Base-by-base conservation (phyloP, 2,113 vertebrate genomes). In the Hippocampus abdominalis region DNA sequence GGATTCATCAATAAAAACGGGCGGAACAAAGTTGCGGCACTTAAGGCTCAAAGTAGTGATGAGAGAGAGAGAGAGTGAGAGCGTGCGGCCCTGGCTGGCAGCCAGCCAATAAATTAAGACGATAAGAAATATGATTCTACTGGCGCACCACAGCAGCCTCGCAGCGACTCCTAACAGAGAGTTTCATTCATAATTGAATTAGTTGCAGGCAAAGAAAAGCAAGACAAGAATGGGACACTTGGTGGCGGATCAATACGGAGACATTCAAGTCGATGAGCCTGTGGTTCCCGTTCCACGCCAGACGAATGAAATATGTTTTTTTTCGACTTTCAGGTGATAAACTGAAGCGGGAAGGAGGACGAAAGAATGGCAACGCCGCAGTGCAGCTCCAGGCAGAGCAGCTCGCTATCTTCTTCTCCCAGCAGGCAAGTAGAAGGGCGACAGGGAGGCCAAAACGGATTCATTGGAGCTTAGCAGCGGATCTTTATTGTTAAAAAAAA, bases 21-120 rank as follows among this genome's bases (percentile, higher is more conserved):
- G 72, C 73, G 81, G 90, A 92, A 93, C 93, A 91, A 94, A 94
- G 92, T 93, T 90, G 91, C 61, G 88, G 93, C 92, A 93, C 90
- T 94, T 93, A 92, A 89, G 64, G 77, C 82, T 84, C 80, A 82
- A 80, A 90, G 91, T 83, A 81, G 69, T 32, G 68, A 87, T 60
- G 81, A 81, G 75, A 42, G 42, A 27, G 40, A 25, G 54, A 51
- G 65, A n/a, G 32, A 36, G 5, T 3, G 3, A 29, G 29, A 2
- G 32, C 0, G 32, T 36, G 18, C 27, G 6, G 65, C 65, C 46
- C 74, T 56, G 85, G 79, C 82, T 89, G 90, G 91, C 92, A 83
- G 85, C 83, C 88, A 76, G 88, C 87, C 85, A 94, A 84, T 88
- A 90, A 87, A 89, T 91, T 83, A 82, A 82, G 74, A 86, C 86